A percentile compares a stretch with the other conserved stretches of the same genome.
Conservation (phyloP, 2,113 vertebrate genomes). For the Pseudorhombus dupliciocellatus region DNA sequence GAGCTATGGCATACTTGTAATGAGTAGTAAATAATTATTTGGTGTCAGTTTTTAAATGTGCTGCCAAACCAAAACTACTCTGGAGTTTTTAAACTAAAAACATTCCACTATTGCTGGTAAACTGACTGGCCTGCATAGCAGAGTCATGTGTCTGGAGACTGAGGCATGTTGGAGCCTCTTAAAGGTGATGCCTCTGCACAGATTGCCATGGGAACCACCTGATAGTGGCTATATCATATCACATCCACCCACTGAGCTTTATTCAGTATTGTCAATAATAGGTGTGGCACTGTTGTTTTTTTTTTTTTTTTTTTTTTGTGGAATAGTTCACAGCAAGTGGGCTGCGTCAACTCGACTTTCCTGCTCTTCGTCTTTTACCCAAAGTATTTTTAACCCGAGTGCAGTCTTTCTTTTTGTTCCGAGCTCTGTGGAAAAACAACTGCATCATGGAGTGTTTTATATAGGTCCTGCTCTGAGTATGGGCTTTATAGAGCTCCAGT, state of each 20-base stretch:
- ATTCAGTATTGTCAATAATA: slow-evolving; percentile 18
- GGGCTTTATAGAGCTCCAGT: not conserved
- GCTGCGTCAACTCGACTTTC: slow-evolving; percentile 1
- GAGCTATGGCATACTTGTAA: no score
- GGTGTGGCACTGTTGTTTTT: not conserved
- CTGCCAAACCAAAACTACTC: not conserved
- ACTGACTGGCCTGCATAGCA: not conserved
- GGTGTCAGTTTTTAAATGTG: not conserved
- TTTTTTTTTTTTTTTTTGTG: slow-evolving; percentile 7
- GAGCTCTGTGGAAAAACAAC: not conserved
- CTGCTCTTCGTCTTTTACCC: not conserved
- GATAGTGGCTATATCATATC: slow-evolving; percentile 50
- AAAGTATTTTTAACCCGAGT: not conserved
- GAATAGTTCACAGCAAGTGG: slow-evolving; percentile 26
- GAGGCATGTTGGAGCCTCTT: slow-evolving; percentile 29
- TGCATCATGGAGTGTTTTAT: not conserved
- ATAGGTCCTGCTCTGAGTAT: not conserved
- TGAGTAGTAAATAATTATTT: not conserved
- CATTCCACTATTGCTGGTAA: slow-evolving; percentile 6
- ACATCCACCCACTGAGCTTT: slow-evolving; percentile 28
- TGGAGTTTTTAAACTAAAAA: not conserved
- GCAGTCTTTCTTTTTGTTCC: not conserved
- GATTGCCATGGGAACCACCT: slow-evolving; percentile 56
- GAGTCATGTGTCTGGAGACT: slow-evolving; percentile 28
- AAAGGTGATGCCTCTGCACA: slow-evolving; percentile 35